These are phyloP conservation scores for Neolamprologus toae DNA, from an alignment of 2,113 vertebrate genomes.

Conservation along the genomic window DNA sequence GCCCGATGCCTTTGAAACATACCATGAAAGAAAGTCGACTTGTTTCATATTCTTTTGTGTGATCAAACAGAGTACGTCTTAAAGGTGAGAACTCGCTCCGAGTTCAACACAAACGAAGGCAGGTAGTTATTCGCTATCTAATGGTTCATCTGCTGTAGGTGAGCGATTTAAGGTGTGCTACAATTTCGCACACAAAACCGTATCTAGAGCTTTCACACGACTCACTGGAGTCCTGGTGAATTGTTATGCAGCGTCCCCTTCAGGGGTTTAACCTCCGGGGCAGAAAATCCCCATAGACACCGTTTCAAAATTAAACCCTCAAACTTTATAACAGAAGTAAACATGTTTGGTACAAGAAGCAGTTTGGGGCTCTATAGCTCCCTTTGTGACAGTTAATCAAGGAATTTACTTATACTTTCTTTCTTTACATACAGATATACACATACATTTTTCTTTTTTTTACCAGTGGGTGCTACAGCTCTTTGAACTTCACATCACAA, in stretches of 20 bases:
- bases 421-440: accelerated
- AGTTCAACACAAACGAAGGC: background rate
- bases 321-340: background rate
- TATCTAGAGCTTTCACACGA: background rate
- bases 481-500: background rate
- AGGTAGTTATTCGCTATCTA: background rate
- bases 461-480: background rate
- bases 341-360: background rate
- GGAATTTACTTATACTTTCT: background rate
- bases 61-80: slow-evolving; percentile 14
- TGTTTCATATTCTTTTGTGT: slow-evolving; percentile 25
- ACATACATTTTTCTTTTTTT: background rate
- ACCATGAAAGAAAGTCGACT: slow-evolving; percentile 34
- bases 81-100: background rate
- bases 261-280: background rate
- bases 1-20: slow-evolving; percentile 27
- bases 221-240: background rate
- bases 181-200: background rate
- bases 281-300: background rate
- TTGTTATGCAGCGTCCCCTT: background rate
- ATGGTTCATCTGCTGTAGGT: background rate
- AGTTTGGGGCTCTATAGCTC: background rate
- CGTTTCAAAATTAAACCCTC: background rate
- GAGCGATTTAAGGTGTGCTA: background rate
- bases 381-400: background rate